These are phyloP conservation scores for Habropoda laboriosa DNA, from an alignment of 1,140 invertebrate species.

Conservation along the genomic window DNA sequence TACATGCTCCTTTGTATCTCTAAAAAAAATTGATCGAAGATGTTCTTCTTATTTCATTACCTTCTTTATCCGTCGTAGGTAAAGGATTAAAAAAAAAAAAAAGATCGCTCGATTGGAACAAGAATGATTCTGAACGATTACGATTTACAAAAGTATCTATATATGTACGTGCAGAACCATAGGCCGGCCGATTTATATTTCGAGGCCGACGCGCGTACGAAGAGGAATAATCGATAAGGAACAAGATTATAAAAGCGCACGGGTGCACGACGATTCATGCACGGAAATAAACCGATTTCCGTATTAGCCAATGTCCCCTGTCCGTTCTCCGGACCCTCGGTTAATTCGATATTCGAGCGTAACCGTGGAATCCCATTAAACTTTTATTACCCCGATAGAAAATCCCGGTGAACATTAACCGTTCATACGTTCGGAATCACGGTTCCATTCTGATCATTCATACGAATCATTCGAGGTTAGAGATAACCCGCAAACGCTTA, in stretches of 20 bases:
- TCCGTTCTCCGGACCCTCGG: neutral
- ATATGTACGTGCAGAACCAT: neutral
- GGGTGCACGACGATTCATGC: conserved; percentile 6
- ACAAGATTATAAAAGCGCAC: conserved; percentile 28
- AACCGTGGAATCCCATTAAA: conserved; percentile 36
- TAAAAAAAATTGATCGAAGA: too few species aligned
- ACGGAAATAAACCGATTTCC: conserved; percentile 33
- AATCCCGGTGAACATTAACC: neutral
- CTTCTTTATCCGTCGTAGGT: too few species aligned
- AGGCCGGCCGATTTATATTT: neutral
- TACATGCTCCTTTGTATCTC: too few species aligned
- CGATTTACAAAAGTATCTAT: too few species aligned
- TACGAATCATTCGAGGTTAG: too few species aligned
- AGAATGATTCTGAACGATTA: too few species aligned
- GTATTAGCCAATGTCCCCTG: neutral
- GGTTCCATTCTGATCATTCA: neutral
- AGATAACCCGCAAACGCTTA: neutral
- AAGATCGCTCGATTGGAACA: too few species aligned
- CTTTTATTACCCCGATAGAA: neutral
- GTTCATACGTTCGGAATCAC: neutral
- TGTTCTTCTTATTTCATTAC: too few species aligned
- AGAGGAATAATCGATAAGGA: conserved; percentile 29
- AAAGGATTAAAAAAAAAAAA: too few species aligned
- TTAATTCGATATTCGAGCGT: conserved; percentile 38
- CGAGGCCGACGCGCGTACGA: neutral